Evolutionary conservation across 2,888 invertebrate species (phyloP).

Genomic region (Cryptosula pallasiana): DNA sequence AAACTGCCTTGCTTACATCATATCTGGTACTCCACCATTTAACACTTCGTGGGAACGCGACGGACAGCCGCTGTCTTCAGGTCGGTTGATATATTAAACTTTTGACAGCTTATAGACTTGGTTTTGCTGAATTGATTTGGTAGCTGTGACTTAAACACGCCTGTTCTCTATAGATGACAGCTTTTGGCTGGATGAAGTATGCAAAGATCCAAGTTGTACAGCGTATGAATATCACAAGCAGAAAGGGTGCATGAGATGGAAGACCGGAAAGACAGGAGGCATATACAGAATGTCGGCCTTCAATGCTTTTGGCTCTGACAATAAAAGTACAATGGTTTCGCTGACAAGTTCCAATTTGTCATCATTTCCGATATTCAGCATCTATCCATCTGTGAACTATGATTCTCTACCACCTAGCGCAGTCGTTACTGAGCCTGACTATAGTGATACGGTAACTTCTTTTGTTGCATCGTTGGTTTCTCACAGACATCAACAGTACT

Average conservation of each 20-base stretch:
- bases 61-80: background rate
- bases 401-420: too few species aligned
- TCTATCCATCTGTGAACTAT: too few species aligned
- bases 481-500: too few species aligned
- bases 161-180: background rate
- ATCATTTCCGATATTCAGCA: too few species aligned
- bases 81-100: too few species aligned
- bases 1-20: background rate
- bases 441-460: too few species aligned
- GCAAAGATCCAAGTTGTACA: background rate
- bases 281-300: background rate
- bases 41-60: background rate
- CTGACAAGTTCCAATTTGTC: too few species aligned
- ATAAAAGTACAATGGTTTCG: background rate
- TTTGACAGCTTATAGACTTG: too few species aligned
- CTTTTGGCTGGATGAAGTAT: background rate
- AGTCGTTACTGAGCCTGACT: too few species aligned
- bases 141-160: too few species aligned
- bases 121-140: too few species aligned
- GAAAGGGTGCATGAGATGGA: constrained; percentile 5
- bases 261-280: background rate
- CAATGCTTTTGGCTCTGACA: constrained; percentile 20
- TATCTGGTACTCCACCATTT: constrained; percentile 9
- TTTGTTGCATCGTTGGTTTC: too few species aligned
- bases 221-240: background rate